Percentiles rank a stretch among this genome's conserved stretches.
Conservation (phyloP, 2,797 vertebrate genomes). For the Acridotheres tristis region DNA sequence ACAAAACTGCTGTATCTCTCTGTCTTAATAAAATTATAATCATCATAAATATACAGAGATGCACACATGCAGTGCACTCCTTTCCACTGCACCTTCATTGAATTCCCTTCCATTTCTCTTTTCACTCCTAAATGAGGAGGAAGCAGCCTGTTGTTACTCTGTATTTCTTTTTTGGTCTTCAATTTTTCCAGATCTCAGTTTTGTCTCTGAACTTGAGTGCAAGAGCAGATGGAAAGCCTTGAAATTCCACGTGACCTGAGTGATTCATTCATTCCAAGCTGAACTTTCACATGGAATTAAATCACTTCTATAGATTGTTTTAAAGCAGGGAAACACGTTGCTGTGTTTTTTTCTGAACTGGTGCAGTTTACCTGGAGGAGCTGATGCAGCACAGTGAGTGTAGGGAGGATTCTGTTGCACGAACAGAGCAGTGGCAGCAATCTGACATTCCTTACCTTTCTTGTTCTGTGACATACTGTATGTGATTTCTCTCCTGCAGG, state of each 20-base stretch:
- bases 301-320: background rate
- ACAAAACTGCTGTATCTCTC: background rate
- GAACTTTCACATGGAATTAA: background rate
- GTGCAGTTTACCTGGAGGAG: background rate
- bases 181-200: background rate
- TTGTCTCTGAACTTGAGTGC: background rate
- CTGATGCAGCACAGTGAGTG: background rate
- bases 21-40: background rate
- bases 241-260: background rate
- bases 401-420: background rate
- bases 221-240: background rate
- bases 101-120: background rate
- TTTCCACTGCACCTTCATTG: background rate
- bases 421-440: background rate
- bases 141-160: background rate
- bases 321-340: background rate
- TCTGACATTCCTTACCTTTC: background rate
- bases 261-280: background rate
- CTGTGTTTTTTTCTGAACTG: background rate
- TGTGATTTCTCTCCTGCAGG: constrained; percentile 35
- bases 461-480: background rate
- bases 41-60: background rate
- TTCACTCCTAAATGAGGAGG: background rate
- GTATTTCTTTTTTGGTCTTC: background rate
- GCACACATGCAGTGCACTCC: background rate